Base-by-base conservation (phyloP, 2,888 invertebrate genomes). In the Oegoconia quadripuncta region DNA sequence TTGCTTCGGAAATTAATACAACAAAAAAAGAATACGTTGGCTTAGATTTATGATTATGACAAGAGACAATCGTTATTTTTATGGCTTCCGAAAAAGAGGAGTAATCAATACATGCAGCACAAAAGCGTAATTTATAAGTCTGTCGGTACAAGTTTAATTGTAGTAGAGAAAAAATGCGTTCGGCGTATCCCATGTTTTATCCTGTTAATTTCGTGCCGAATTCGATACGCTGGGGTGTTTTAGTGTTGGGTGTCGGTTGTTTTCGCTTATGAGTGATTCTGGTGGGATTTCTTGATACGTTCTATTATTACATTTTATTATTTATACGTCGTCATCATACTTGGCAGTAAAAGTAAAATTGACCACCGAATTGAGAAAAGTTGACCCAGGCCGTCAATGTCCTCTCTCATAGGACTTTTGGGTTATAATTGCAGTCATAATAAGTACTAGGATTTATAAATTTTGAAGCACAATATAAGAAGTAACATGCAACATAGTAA, bases 41-140 rank as follows among this genome's bases (percentile, higher is more conserved):
- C 13, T 68, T 65, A 65, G 74, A 82, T 79, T 74, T 76, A 75
- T 70, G 71, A 69, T 69, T 64, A 61, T 63, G 66, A 73, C 77
- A 72, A 77, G 64, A 67, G 74, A 73, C 65, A 72, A 74, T 74
- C 74, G 76, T 84, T 82, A 81, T 72, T 81, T 83, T 81, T 83
- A 84, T 83, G 72, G 77, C 74, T 73, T 74, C 72, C 63, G 76
- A 80, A 81, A 74, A 64, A 61, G 66, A 66, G 65, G 62, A 72
- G 65, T 67, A 71, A 76, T 76, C 80, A 73, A 77, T 79, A 69
- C 67, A 57, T 60, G 66, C 70, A 69, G 74, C 65, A 68, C 70
- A 80, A 74, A n/a, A 74, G 65, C 57, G 69, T 70, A 71, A 75
- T 77, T 74, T 82, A 81, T 79, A 73, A 72, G 65, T 65, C 60